Percentiles rank a stretch among this genome's conserved stretches.
Conservation (phyloP, 1,140 invertebrate genomes). For the Phymastichus coffea region DNA sequence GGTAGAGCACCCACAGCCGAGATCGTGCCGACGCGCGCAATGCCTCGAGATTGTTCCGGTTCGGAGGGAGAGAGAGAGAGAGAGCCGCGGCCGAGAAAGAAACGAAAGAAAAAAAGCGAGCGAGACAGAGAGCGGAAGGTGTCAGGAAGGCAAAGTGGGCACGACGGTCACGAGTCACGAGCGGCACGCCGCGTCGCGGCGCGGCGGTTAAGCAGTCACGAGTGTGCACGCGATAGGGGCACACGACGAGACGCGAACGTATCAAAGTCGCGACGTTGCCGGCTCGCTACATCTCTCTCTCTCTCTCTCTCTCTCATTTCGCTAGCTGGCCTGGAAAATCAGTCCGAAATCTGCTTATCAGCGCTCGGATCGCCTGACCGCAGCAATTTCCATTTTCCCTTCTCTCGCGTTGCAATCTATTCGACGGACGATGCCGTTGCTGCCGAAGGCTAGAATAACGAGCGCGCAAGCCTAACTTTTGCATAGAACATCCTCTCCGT, state of each 20-base stretch:
- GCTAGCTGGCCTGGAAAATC: not conserved
- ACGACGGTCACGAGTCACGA: conserved; percentile 24
- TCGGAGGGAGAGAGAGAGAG: conserved; percentile 4
- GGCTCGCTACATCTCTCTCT: conserved; percentile 12
- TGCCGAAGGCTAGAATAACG: too few relatives aligned
- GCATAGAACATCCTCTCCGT: too few relatives aligned
- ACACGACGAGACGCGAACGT: not conserved
- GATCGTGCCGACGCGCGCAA: too few relatives aligned
- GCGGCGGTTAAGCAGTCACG: conserved; percentile 18
- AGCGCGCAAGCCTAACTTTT: too few relatives aligned
- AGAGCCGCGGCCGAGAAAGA: not conserved
- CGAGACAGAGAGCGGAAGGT: conserved; percentile 8
- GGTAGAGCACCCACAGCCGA: too few relatives aligned
- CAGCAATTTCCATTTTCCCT: too few relatives aligned
- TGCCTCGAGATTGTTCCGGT: too few relatives aligned
- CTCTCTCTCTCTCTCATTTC: too few relatives aligned
- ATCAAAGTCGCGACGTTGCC: conserved; percentile 27
- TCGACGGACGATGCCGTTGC: too few relatives aligned
- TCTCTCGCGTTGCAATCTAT: too few relatives aligned
- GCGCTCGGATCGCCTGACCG: too few relatives aligned
- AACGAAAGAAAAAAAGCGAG: not conserved
- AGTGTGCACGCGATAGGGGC: conserved; percentile 2
- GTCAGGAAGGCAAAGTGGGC: conserved; percentile 21
- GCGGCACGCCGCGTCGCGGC: not conserved
- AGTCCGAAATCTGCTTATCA: too few relatives aligned